A percentile compares a stretch with the other conserved stretches of the same genome.
Conservation (phyloP, 1,140 invertebrate genomes). For the Bombus impatiens region DNA sequence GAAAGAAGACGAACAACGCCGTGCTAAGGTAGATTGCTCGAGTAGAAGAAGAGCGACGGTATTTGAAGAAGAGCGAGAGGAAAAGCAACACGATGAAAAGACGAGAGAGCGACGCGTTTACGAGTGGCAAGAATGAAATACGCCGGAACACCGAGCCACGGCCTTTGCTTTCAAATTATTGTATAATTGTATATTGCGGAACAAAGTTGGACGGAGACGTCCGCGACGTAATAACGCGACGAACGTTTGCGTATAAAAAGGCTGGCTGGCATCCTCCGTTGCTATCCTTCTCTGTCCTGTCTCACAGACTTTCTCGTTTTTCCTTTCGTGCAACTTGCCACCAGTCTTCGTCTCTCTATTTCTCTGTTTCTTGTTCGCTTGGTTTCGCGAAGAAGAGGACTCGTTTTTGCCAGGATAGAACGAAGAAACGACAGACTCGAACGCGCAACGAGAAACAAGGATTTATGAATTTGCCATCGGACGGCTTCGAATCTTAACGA, state of each 20-base stretch:
- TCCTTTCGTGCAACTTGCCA: conserved; percentile 29
- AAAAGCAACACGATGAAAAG: conserved; percentile 32
- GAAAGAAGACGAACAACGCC: not conserved
- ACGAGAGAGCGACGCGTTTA: conserved; percentile 23
- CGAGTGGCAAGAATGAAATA: conserved; percentile 66
- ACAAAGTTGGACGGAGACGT: conserved; percentile 73
- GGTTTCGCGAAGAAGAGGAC: conserved; percentile 36
- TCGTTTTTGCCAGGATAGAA: conserved; percentile 68
- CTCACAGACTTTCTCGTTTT: conserved; percentile 58
- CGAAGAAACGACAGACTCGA: conserved; percentile 64
- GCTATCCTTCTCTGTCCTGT: conserved; percentile 45
- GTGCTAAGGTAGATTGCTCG: conserved; percentile 14
- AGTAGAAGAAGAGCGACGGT: not conserved
- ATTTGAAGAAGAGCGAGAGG: conserved; percentile 26
- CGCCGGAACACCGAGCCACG: conserved; percentile 30
- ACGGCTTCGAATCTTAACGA: conserved; percentile 22
- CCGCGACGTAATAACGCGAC: conserved; percentile 73
- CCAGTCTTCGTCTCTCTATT: conserved; percentile 9
- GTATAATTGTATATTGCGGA: conserved; percentile 78
- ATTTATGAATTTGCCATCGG: conserved; percentile 79
- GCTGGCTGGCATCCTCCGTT: conserved; percentile 30
- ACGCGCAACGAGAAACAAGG: conserved; percentile 41
- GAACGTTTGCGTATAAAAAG: conserved; percentile 73
- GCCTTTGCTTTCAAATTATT: conserved; percentile 78
- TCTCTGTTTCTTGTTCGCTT: conserved; percentile 32